Evolutionary conservation across 2,113 vertebrate species (phyloP), one percentile per base, ranked within the genome.

Genomic region (Echinops telfairi): DNA sequence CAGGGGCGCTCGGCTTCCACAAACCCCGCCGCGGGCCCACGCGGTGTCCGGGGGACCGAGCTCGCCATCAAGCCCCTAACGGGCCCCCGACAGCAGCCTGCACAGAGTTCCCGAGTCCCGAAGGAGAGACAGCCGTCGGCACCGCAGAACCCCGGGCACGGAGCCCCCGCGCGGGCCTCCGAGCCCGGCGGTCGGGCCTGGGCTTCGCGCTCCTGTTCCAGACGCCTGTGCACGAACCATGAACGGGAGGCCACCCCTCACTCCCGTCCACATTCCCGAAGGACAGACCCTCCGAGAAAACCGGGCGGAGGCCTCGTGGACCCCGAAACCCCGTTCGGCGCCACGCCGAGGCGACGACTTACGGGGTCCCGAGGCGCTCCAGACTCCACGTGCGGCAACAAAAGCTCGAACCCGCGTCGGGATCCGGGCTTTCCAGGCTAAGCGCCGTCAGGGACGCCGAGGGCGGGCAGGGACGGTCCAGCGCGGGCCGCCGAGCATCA

Each of bases 391-490:
- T 53, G 47, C 47, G 12, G 47, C 47, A 53, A 53, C 47, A 27
- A 27, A 47, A 68, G 5, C 33, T 43, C 33, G 16, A 40, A 11
- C 9, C 4, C 88, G 15, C 15, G 20, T 15, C 60, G 20, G 1
- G 4, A 20, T n/a, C 0, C 0, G 0, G 60, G 20, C 12, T 6
- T 23, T 43, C 11, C 6, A 11, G 38, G 2, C 38, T 9, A 10
- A 43, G 7, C 0, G 4, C 2, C 22, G 3, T 15, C 23, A 0
- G 15, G 9, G 14, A 47, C n/a, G 23, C 79, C 0, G 0, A 60
- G 5, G 0, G 16, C 17, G 5, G 22, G 20, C 0, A 7, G 11
- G 0, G 11, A 2, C 15, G 0, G 0, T 3, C 4, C 3, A 4
- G 17, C 10, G 2, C 20, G 17, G 29, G 16, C 79, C 64, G 15